Evolutionary conservation across 1,140 invertebrate species (phyloP).

Genomic region (Euura saliciscinereae): DNA sequence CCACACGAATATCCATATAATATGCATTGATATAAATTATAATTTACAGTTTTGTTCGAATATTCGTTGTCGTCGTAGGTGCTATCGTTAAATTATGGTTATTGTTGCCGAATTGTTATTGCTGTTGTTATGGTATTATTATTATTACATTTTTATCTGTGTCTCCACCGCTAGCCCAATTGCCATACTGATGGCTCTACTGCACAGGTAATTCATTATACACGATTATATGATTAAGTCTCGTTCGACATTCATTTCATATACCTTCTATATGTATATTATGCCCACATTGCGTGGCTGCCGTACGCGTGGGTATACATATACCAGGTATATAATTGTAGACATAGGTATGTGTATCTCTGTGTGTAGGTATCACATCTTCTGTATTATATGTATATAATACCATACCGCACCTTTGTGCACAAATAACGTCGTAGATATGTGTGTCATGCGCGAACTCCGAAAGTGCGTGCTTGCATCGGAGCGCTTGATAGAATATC

Average conservation of each 20-base stretch:
- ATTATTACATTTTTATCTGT: slow-evolving; percentile 55
- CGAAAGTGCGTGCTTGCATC: not conserved
- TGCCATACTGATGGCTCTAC: slow-evolving; percentile 84
- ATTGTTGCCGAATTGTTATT: not conserved
- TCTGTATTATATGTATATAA: not conserved
- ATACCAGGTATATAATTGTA: not conserved
- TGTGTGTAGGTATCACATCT: not conserved
- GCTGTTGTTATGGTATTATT: slow-evolving; percentile 56
- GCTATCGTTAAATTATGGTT: slow-evolving; percentile 14
- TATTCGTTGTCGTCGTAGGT: no score
- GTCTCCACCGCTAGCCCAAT: slow-evolving; percentile 75
- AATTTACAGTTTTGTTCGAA: no score
- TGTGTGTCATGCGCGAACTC: not conserved
- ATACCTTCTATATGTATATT: no score
- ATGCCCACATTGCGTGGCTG: no score
- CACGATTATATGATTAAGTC: slow-evolving; percentile 57
- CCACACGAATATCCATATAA: not conserved
- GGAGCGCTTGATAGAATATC: not conserved
- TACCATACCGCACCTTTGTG: not conserved
- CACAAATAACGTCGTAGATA: not conserved
- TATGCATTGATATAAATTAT: no score
- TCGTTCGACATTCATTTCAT: not conserved
- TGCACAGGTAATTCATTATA: slow-evolving; percentile 78
- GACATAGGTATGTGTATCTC: not conserved
- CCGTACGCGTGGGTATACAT: not conserved